These are phyloP conservation scores for Regulus satrapa DNA, from an alignment of 2,113 vertebrate genomes.

Conservation along the genomic window DNA sequence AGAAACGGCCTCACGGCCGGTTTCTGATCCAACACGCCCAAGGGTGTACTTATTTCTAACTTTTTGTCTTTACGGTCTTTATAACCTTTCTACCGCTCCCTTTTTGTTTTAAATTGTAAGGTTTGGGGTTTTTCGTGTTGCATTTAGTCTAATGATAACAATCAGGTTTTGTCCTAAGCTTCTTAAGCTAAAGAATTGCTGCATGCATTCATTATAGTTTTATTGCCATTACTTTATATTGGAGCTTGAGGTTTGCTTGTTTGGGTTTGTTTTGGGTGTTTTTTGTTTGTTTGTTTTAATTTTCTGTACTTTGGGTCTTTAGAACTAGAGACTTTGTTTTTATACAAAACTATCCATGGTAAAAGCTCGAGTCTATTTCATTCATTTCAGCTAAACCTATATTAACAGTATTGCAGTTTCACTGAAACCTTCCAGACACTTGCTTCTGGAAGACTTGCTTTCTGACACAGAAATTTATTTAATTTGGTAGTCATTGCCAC, in stretches of 20 bases:
- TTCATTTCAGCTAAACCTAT: background rate
- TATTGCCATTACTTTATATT: fast-evolving
- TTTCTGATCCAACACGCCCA: background rate
- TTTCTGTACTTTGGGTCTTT: background rate
- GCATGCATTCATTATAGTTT: background rate
- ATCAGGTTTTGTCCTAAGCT: background rate
- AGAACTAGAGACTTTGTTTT: background rate
- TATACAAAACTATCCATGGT: background rate
- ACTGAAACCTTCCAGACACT: background rate
- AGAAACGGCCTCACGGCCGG: background rate
- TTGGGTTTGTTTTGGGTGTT: no score
- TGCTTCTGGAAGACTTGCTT: background rate
- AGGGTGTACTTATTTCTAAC: background rate
- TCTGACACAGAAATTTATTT: no score
- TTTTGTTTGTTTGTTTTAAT: background rate
- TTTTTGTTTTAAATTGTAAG: background rate
- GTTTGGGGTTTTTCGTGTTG: fast-evolving
- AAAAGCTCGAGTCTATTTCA: background rate
- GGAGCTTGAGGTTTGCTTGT: background rate
- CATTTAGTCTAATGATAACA: background rate
- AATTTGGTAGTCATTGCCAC: background rate
- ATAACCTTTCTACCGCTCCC: background rate
- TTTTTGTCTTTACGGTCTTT: background rate
- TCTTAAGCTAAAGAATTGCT: background rate
- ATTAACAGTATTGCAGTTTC: background rate